Base-by-base conservation (phyloP, 1,140 invertebrate genomes). In the Nymphalis io region DNA sequence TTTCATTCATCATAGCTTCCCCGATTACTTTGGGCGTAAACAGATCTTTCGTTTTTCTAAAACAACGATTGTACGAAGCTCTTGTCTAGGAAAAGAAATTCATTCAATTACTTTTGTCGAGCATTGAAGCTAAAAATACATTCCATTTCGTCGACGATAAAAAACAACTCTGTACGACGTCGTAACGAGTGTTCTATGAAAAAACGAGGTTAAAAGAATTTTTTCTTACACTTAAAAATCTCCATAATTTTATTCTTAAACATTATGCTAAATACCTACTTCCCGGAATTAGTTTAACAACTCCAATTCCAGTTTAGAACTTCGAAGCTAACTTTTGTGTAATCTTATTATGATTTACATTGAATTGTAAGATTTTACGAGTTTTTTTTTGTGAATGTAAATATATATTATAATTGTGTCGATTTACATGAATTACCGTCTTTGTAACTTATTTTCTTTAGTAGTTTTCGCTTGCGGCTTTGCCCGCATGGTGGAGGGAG, bases 271-370 rank as follows among this genome's bases (percentile, higher is more conserved):
- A 55, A 55, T 27, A 55, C 3, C 20, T 27, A 55, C 23, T 55
- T 55, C 27, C 15, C 51, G 13, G 60, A 53, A 61, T 46, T 48
- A 48, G 46, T 63, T 63, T 38, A 38, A 63, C n/a, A 63, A 51
- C 46, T 48, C 44, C 40, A 40, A 38, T 48, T 62, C n/a, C 40
- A 60, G 20, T 46, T 48, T 16, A 61, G 44, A 61, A 61, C 60
- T 61, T 61, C 18, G 40, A 46, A n/a, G 21, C 21, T 48, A 13
- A 62, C 44, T 46, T 53, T 23, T 16, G 21, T 27, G 12, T 60
- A 46, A 61, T 62, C 44, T 48, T 62, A 27, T 62, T 62, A 27
- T 48, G 46, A 51, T 62, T 62, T 61, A 48, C n/a, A 16, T 48
- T 61, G 18, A 10, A 21, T 27, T 12, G 51, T 4, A 55, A 23